phyloP scores from a whole-genome alignment of 1,140 invertebrate species.

The Chrysoperla carnea region DNA sequence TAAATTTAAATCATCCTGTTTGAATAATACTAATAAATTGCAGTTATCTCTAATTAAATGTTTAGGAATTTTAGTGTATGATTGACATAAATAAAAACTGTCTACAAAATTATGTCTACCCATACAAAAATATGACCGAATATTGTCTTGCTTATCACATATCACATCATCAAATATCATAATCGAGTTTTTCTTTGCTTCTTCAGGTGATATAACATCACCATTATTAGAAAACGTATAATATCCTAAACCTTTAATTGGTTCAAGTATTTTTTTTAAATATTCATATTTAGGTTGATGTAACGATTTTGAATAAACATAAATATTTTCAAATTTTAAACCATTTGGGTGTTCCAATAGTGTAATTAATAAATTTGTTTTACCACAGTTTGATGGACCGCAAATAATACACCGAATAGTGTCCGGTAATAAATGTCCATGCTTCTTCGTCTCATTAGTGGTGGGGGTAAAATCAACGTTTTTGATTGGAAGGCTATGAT shows the following conservation, averaged over 20 bases:
- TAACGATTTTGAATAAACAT: constrained; percentile 17
- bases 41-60: constrained; percentile 20
- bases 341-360: constrained; percentile 12
- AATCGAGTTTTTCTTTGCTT: constrained; percentile 14
- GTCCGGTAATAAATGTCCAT: too few species aligned
- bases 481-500: background rate
- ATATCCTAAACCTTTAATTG: constrained; percentile 10
- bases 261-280: constrained; percentile 8
- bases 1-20: constrained; percentile 20
- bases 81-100: constrained; percentile 18
- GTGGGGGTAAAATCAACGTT: too few species aligned
- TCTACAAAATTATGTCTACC: constrained; percentile 16
- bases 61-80: constrained; percentile 20
- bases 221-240: constrained; percentile 13
- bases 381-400: constrained; percentile 15
- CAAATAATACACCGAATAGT: constrained; percentile 6
- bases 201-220: constrained; percentile 8
- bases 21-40: constrained; percentile 19
- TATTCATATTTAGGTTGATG: constrained; percentile 15
- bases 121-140: constrained; percentile 17
- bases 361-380: constrained; percentile 16
- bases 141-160: too few species aligned
- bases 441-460: too few species aligned
- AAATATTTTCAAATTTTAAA: constrained; percentile 16
- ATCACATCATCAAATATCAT: constrained; percentile 20